Conservation (phyloP, 2,888 invertebrate genomes). For the Ecliptopera silaceata region DNA sequence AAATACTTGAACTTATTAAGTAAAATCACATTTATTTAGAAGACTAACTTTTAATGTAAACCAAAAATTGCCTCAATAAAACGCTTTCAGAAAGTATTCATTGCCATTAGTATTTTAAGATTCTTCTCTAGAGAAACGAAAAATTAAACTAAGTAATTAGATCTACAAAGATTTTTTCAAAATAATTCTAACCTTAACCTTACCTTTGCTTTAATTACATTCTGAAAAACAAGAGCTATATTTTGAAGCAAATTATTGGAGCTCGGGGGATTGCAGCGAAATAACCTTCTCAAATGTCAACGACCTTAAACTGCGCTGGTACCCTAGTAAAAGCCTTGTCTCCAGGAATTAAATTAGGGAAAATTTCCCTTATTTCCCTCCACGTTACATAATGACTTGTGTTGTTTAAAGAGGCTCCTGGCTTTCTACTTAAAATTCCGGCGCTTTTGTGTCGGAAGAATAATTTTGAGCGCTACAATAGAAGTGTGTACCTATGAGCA, state of each 20-base stretch:
- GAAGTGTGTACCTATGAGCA: slow-evolving; percentile 9
- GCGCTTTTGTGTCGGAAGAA: slow-evolving; percentile 15
- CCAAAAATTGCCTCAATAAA: no score
- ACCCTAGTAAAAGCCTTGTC: slow-evolving; percentile 48
- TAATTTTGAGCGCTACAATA: slow-evolving; percentile 15
- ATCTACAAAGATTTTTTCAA: neutral
- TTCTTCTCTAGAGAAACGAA: neutral
- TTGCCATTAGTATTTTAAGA: neutral
- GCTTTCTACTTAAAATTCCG: slow-evolving; percentile 28
- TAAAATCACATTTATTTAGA: no score
- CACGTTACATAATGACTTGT: slow-evolving; percentile 49
- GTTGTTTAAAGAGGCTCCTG: slow-evolving; percentile 46
- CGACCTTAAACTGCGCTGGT: slow-evolving; percentile 45
- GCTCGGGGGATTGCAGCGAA: slow-evolving; percentile 42
- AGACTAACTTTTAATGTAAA: no score
- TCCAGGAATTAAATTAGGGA: slow-evolving; percentile 61
- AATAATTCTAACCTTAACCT: no score
- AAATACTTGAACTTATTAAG: no score
- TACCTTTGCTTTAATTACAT: neutral
- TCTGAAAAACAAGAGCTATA: slow-evolving; percentile 4
- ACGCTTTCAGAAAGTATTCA: neutral
- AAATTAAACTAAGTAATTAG: neutral
- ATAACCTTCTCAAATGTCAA: slow-evolving; percentile 54
- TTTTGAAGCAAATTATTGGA: slow-evolving; percentile 26
- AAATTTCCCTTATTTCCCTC: slow-evolving; percentile 46